These are phyloP conservation scores for Microtus ochrogaster DNA, from an alignment of 2,113 vertebrate species.

Conservation along the genomic window DNA sequence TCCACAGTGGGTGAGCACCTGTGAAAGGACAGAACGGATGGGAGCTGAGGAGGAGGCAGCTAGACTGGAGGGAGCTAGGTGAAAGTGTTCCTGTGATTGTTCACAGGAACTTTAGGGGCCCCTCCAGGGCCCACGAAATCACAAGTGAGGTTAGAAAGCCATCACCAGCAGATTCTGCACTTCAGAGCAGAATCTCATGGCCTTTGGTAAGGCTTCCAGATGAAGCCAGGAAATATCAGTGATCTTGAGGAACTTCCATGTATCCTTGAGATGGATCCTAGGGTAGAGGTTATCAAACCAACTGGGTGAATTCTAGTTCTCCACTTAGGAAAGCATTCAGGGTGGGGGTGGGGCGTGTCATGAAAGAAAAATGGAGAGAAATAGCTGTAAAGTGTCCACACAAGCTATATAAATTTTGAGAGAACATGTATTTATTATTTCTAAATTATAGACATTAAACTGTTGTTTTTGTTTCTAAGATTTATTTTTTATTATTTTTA, in stretches of 20 bases:
- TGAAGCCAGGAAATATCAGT: neutral
- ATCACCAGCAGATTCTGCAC: neutral
- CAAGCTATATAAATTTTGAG: too few species aligned
- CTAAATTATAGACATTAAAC: too few species aligned
- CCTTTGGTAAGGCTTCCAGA: constrained; percentile 22
- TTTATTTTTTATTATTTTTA: too few species aligned
- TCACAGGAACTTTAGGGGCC: neutral
- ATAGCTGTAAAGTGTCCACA: neutral
- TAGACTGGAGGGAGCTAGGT: neutral
- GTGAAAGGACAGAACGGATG: neutral
- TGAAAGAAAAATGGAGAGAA: constrained; percentile 19
- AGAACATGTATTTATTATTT: too few species aligned
- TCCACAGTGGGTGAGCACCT: neutral
- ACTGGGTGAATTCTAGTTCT: constrained; percentile 17
- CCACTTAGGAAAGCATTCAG: neutral
- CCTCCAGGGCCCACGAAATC: neutral
- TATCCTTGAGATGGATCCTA: constrained; percentile 1
- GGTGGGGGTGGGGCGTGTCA: neutral
- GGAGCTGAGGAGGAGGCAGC: neutral
- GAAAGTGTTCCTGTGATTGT: neutral
- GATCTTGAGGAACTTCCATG: neutral
- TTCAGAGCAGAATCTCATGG: neutral
- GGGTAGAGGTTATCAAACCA: constrained; percentile 15
- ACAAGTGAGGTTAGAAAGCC: neutral
- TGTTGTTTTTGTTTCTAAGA: too few species aligned